A percentile compares a stretch with the other conserved stretches of the same genome.
phyloP scores from a whole-genome alignment of 2,113 vertebrate genomes.

The human region DNA sequence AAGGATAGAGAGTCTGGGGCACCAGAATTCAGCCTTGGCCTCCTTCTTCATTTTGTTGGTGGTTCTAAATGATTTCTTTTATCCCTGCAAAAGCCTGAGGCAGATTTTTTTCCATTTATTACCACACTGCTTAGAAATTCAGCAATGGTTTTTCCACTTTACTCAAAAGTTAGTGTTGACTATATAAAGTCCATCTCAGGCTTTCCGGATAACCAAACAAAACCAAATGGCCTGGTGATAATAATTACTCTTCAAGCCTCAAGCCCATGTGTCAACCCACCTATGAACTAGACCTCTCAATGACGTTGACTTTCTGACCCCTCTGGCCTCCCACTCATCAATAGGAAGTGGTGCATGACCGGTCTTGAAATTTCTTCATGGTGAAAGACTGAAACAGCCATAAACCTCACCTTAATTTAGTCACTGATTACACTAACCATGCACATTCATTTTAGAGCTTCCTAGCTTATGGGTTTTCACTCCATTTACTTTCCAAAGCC shows the following conservation, averaged over 20 bases:
- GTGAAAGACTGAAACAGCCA: constrained; percentile 38
- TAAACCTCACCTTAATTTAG: constrained; percentile 66
- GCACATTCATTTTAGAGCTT: constrained; percentile 67
- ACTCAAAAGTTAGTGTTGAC: not conserved
- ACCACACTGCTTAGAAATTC: not conserved
- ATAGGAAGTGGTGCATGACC: not conserved
- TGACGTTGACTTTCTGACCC: not conserved
- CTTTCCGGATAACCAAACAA: constrained; percentile 7
- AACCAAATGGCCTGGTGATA: constrained; percentile 29
- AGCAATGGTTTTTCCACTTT: not conserved
- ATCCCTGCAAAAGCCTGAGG: not conserved
- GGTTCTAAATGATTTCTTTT: not conserved
- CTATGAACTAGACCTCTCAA: not conserved
- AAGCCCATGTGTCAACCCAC: not conserved
- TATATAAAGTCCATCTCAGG: not conserved
- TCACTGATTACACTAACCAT: constrained; percentile 72
- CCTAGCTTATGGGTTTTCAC: constrained; percentile 64
- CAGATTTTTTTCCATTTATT: not conserved
- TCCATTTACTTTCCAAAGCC: constrained; percentile 72
- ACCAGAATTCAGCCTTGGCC: not conserved
- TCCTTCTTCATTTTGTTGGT: not conserved
- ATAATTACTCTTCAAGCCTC: constrained; percentile 36
- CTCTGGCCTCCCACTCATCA: not conserved
- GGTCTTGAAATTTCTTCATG: constrained; percentile 57
- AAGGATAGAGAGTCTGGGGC: not conserved